Conservation (phyloP, 2,797 vertebrate genomes). For the Oreonectes daqikongensis region DNA sequence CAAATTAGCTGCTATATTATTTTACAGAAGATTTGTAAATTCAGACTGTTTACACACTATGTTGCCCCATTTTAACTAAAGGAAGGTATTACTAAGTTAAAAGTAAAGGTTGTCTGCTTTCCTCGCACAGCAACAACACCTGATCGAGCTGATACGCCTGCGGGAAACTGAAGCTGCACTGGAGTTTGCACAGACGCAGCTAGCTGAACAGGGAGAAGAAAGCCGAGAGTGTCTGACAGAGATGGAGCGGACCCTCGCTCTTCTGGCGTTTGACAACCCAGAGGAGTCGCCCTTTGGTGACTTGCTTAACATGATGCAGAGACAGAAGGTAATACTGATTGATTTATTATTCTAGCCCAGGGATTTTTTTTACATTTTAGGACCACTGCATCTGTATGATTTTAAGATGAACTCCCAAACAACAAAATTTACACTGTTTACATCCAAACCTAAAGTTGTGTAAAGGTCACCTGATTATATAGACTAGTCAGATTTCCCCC, state of each 20-base stretch:
- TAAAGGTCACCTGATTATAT: too few relatives aligned
- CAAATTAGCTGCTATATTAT: too few relatives aligned
- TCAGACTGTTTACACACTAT: not conserved
- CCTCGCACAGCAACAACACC: slow-evolving; percentile 89
- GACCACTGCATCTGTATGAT: too few relatives aligned
- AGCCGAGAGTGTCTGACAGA: slow-evolving; percentile 95
- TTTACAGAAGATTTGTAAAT: too few relatives aligned
- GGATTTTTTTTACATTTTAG: too few relatives aligned
- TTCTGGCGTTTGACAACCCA: slow-evolving; percentile 95
- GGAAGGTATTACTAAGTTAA: not conserved
- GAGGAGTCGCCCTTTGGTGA: slow-evolving; percentile 98
- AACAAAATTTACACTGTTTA: too few relatives aligned
- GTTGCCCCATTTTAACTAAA: not conserved
- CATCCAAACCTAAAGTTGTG: too few relatives aligned
- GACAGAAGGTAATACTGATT: slow-evolving; percentile 86
- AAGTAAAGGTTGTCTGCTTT: not conserved
- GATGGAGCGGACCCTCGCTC: slow-evolving; percentile 95
- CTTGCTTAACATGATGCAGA: slow-evolving; percentile 97
- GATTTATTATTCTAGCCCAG: not conserved
- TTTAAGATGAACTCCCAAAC: too few relatives aligned
- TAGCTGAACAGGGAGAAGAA: slow-evolving; percentile 98
- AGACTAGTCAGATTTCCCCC: too few relatives aligned
- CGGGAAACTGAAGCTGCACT: slow-evolving; percentile 96
- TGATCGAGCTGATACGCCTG: slow-evolving; percentile 97
- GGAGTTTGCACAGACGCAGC: slow-evolving; percentile 96